Evolutionary conservation across 1,140 invertebrate species (phyloP).

Genomic region (Drosophila guanche): DNA sequence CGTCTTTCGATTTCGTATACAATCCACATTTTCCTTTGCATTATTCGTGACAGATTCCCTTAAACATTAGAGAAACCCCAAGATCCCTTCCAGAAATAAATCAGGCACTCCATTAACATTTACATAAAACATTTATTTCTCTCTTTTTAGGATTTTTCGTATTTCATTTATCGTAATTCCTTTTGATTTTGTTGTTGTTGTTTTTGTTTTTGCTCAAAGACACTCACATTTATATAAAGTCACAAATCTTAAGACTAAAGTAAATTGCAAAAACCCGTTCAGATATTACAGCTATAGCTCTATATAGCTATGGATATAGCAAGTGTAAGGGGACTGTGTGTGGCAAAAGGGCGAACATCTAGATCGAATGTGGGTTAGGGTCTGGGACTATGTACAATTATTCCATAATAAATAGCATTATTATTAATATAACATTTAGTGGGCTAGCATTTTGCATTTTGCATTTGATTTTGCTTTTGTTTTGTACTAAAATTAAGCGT

Average conservation of each 20-base stretch:
- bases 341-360: conserved; percentile 32
- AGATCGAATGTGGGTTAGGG: conserved; percentile 4
- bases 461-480: conserved; percentile 16
- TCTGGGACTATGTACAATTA: conserved; percentile 38
- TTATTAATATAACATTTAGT: conserved; percentile 67
- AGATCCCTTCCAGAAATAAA: not conserved
- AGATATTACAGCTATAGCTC: conserved; percentile 49
- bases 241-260: conserved; percentile 45
- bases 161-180: conserved; percentile 36
- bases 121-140: conserved; percentile 81
- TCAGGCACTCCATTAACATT: conserved; percentile 52
- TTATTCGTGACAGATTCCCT: not conserved
- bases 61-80: too few species aligned
- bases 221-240: conserved; percentile 71
- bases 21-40: not conserved
- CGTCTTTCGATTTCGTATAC: conserved; percentile 36
- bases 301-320: conserved; percentile 45
- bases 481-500: conserved; percentile 80
- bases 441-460: conserved; percentile 60
- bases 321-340: conserved; percentile 27
- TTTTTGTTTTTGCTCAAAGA: conserved; percentile 62
- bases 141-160: conserved; percentile 45
- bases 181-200: conserved; percentile 16
- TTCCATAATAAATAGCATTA: conserved; percentile 50
- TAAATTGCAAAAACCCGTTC: conserved; percentile 24